Conservation (phyloP, 2,113 vertebrate species). For the Hypocryptadius cinnamomeus region DNA sequence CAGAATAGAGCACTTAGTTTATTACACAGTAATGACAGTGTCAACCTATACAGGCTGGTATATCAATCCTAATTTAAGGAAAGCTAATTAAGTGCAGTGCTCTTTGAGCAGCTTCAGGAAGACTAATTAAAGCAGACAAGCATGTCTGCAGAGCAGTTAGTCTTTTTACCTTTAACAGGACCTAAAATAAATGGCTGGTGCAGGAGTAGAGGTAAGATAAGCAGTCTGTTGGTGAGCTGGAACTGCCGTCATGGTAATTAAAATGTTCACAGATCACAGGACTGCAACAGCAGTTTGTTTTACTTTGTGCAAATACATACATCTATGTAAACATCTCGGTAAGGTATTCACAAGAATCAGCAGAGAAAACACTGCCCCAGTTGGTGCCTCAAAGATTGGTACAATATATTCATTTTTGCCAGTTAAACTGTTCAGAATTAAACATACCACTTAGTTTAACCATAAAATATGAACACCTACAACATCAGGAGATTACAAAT, state of each 20-base stretch:
- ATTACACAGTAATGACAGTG: neutral
- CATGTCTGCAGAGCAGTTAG: neutral
- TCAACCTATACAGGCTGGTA: neutral
- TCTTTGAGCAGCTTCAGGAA: neutral
- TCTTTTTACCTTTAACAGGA: slow-evolving; percentile 30
- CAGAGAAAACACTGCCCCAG: neutral
- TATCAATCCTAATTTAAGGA: slow-evolving; percentile 48
- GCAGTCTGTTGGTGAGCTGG: neutral
- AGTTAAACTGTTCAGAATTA: neutral
- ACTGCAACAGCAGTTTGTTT: neutral
- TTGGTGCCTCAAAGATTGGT: neutral
- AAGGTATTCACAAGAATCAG: neutral
- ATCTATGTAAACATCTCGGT: neutral
- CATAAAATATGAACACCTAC: neutral
- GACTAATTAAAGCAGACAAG: slow-evolving; percentile 33
- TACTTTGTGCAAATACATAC: neutral
- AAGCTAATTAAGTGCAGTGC: slow-evolving; percentile 40
- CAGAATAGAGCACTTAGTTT: neutral
- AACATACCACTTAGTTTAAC: neutral
- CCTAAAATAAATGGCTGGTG: slow-evolving; percentile 6
- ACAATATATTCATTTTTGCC: neutral
- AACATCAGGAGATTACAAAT: neutral
- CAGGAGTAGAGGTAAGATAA: neutral
- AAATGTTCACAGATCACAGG: neutral
- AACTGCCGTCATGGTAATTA: neutral